Evolutionary conservation across 2,113 vertebrate species (phyloP), one percentile per base, ranked within the genome.

Genomic region (Mastomys coucha): DNA sequence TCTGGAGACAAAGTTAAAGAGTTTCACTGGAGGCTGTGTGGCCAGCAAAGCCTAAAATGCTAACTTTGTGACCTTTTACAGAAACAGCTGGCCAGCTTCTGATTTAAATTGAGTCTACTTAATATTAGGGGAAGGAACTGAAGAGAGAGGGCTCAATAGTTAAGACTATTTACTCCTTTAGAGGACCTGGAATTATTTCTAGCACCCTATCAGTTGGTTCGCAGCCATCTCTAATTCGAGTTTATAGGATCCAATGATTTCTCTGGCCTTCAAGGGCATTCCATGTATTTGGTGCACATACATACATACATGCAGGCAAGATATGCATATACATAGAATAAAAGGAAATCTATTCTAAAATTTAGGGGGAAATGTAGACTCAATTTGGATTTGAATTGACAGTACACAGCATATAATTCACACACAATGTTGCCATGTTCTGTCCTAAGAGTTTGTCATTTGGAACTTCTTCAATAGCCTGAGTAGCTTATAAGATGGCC

Each of bases 41-140:
- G 53, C 80, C 56, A 82, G 56, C 36, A 84, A 60, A 69, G 58
- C 24, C 88, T 81, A 5, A 85, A 77, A 39, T 84, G 39, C 80
- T 84, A 88, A 75, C 65, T 91, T 0, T 77, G 56, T 75, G 75
- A 42, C 31, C 9, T 7, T 93, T 91, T 63, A n/a, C 26, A 70
- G 56, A 80, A 84, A 39, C 82, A 22, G 22, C n/a, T 87, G 53
- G 28, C 81, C 31, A 88, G 69, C 1, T 7, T 31, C 24, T 31
- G 42, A 81, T 72, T 94, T 95, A 84, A 73, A 56, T 53, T 80
- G 56, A 80, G 19, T 92, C n/a, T 56, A 91, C 36, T 39, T 60
- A 82, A 39, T 45, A 45, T 45, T 45, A 45, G 45, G 45, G 45
- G 45, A 45, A 45, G 45, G 80, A 10, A n/a, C 10, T 81, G 36